These are phyloP conservation scores for Spheniscus humboldti DNA, from an alignment of 2,797 vertebrate genomes.

Conservation along the genomic window DNA sequence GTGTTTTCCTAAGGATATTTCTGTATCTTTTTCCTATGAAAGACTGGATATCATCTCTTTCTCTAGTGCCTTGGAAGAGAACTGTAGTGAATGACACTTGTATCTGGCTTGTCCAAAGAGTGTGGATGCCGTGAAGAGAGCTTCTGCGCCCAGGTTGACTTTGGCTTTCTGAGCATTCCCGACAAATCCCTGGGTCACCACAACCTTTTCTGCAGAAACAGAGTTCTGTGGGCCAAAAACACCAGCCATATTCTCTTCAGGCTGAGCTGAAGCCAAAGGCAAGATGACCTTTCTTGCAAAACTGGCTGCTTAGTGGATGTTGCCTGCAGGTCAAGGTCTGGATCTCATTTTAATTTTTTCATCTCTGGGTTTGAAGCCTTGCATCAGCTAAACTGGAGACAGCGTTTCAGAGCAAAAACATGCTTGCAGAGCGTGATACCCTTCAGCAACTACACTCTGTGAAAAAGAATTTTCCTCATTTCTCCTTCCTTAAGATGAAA, in stretches of 20 bases:
- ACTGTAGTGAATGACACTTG: neutral
- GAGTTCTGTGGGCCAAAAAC: neutral
- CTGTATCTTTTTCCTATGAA: neutral
- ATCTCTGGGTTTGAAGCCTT: neutral
- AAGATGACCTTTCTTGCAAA: neutral
- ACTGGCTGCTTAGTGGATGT: neutral
- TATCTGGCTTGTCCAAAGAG: neutral
- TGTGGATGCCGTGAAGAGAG: neutral
- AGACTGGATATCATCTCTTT: neutral
- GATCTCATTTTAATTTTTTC: neutral
- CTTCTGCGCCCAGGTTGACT: neutral
- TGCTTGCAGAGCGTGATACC: neutral
- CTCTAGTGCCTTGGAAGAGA: neutral
- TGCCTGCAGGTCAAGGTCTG: neutral
- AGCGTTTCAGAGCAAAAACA: neutral
- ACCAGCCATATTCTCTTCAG: neutral
- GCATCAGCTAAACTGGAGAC: neutral
- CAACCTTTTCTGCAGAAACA: neutral
- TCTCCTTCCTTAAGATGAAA: too few relatives aligned
- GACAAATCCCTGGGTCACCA: neutral
- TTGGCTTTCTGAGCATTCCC: neutral
- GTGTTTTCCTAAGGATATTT: neutral
- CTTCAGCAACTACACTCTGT: neutral
- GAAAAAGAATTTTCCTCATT: neutral
- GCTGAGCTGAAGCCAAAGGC: neutral